phyloP scores from a whole-genome alignment of 2,888 invertebrate genomes.

The Pachydiplax longipennis region DNA sequence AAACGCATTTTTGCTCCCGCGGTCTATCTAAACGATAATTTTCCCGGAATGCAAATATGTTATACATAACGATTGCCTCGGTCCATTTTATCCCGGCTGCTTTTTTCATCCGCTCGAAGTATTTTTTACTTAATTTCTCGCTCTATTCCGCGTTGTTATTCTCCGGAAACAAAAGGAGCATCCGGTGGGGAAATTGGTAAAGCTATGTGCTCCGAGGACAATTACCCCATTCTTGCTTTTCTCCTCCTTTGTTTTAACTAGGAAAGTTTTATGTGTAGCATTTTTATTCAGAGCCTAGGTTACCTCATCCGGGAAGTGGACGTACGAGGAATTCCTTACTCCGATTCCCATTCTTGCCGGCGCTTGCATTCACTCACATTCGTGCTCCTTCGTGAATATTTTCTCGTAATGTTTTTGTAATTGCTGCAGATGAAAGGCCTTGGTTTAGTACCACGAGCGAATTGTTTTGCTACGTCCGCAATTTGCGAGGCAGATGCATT shows the following conservation, averaged over 20 bases:
- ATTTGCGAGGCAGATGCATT: no score
- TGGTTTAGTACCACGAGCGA: background rate
- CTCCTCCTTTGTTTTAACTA: background rate
- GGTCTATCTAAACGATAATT: background rate
- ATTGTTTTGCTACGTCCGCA: no score
- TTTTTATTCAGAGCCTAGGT: background rate
- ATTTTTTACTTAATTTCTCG: background rate
- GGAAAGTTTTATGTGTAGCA: background rate
- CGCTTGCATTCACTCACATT: background rate
- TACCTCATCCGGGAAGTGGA: background rate
- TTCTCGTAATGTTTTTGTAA: background rate
- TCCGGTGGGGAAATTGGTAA: background rate
- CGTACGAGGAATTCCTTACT: background rate
- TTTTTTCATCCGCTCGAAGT: background rate
- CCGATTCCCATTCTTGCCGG: background rate
- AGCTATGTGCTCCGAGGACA: background rate
- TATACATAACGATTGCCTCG: no score
- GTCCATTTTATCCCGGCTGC: background rate
- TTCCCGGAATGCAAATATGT: background rate
- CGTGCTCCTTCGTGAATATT: background rate
- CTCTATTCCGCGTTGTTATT: background rate
- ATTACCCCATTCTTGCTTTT: background rate
- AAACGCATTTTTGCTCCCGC: background rate
- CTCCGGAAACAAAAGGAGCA: background rate
- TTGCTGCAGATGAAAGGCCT: background rate